Conservation (phyloP, 2,113 vertebrate genomes). For the Peromyscus maniculatus region DNA sequence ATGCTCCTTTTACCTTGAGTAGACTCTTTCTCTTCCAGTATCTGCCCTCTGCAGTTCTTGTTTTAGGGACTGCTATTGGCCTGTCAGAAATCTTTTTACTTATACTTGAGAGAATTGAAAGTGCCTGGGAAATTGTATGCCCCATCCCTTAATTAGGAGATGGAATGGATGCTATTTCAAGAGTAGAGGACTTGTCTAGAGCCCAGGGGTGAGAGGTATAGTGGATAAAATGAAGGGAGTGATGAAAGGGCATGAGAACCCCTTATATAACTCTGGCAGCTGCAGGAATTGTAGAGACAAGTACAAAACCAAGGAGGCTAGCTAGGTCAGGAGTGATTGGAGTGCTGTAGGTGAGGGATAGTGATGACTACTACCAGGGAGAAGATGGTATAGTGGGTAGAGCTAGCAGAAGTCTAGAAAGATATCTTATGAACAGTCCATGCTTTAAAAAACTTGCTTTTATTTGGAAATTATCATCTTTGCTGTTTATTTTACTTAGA, state of each 20-base stretch:
- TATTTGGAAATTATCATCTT: conserved; percentile 12
- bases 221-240: neutral
- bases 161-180: neutral
- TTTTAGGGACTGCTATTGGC: neutral
- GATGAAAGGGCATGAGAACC: neutral
- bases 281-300: neutral
- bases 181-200: neutral
- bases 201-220: neutral
- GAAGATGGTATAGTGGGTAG: neutral
- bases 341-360: neutral
- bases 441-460: neutral
- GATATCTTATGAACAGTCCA: neutral
- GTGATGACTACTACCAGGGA: neutral
- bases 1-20: neutral
- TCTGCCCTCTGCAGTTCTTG: neutral
- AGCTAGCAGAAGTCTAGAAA: neutral
- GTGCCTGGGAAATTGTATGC: neutral
- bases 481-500: neutral
- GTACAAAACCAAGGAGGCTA: neutral
- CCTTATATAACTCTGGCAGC: neutral
- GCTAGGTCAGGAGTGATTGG: neutral
- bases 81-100: neutral
- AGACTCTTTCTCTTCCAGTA: neutral
- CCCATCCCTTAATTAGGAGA: neutral
- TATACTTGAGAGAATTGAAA: neutral